Conservation (phyloP, 2,797 vertebrate genomes). For the Anabas testudineus region DNA sequence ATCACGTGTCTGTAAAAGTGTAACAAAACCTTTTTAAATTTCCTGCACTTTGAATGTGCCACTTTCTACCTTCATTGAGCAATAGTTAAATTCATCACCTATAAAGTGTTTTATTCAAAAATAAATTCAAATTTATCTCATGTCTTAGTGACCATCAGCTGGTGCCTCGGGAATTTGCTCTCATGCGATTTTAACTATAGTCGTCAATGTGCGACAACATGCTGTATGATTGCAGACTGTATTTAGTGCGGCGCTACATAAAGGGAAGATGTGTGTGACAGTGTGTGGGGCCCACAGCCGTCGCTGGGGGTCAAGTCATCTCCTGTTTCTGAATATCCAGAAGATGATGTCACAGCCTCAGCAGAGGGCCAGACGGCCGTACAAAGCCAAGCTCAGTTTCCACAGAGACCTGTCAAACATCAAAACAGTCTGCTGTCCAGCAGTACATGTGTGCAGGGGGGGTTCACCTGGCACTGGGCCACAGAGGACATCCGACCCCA, state of each 20-base stretch:
- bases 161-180: not conserved
- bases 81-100: too few relatives aligned
- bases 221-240: constrained; percentile 6
- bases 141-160: not conserved
- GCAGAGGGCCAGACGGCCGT: constrained; percentile 48
- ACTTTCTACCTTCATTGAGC: too few relatives aligned
- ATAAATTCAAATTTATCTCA: not conserved
- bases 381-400: constrained; percentile 79
- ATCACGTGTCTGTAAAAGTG: not conserved
- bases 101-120: too few relatives aligned
- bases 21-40: not conserved
- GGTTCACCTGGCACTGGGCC: constrained; percentile 4
- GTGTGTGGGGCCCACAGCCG: constrained; percentile 70
- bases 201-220: not conserved
- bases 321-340: constrained; percentile 82
- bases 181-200: too few relatives aligned
- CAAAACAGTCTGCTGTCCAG: constrained; percentile 65
- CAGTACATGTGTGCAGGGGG: constrained; percentile 10
- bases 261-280: constrained; percentile 20
- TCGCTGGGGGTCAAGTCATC: constrained; percentile 69
- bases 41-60: too few relatives aligned
- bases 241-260: constrained; percentile 12
- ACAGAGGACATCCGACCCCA: not conserved
- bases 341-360: constrained; percentile 80
- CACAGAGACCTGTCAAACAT: constrained; percentile 81